Percentiles rank a stretch among this genome's conserved stretches.
Evolutionary conservation across 2,888 invertebrate species (phyloP).

Genomic region (Atethmia centrago): DNA sequence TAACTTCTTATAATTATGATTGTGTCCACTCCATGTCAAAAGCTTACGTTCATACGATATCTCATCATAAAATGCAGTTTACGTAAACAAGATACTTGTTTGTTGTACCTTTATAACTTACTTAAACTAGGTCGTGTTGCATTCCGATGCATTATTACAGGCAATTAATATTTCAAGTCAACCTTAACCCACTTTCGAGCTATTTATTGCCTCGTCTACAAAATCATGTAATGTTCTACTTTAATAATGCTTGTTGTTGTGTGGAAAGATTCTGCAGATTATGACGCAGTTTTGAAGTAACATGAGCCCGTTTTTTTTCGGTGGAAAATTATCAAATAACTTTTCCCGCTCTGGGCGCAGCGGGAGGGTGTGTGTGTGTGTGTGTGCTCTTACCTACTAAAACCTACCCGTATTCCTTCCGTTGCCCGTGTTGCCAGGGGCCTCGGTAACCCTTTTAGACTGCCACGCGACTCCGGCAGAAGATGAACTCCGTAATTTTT

Average conservation of each 20-base stretch:
- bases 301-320: no score
- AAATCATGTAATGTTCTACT: slow-evolving; percentile 18
- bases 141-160: slow-evolving; percentile 58
- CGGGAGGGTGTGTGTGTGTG: no score
- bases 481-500: no score
- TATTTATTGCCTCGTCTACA: slow-evolving; percentile 41
- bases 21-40: not conserved
- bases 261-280: not conserved
- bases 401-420: no score
- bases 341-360: no score
- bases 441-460: no score
- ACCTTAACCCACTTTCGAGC: slow-evolving; percentile 49
- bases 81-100: slow-evolving; percentile 37
- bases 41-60: not conserved
- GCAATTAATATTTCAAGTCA: slow-evolving; percentile 60
- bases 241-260: slow-evolving; percentile 4
- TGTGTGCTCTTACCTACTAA: no score
- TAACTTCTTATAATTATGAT: no score
- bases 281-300: not conserved
- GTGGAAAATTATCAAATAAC: no score
- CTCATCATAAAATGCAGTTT: slow-evolving; percentile 5
- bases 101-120: not conserved
- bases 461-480: no score
- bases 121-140: slow-evolving; percentile 41
- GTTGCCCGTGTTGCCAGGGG: no score